Percentiles rank a stretch among this genome's conserved stretches.
Evolutionary conservation across 2,888 invertebrate genomes (phyloP).

Genomic region (Sclerodermus sp.): DNA sequence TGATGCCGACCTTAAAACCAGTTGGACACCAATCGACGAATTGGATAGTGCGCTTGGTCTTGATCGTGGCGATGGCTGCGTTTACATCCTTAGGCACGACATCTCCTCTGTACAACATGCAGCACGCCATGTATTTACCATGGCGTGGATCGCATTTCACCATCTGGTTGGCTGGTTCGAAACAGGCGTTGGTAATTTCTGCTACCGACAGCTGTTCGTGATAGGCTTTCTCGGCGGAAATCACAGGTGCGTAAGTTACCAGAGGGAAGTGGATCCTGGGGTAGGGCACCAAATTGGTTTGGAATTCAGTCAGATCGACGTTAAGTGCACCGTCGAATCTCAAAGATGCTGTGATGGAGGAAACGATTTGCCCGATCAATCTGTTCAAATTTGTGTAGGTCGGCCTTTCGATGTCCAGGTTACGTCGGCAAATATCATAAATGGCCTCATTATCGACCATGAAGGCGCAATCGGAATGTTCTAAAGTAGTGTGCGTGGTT

Average conservation of each 20-base stretch:
- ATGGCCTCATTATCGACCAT: conserved; percentile 93
- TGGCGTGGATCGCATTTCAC: conserved; percentile 91
- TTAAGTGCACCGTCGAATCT: conserved; percentile 88
- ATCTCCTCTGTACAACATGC: conserved; percentile 93
- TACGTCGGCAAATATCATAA: conserved; percentile 91
- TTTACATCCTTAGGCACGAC: conserved; percentile 95
- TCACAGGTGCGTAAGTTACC: conserved; percentile 89
- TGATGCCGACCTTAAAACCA: conserved; percentile 82
- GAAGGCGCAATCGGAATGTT: conserved; percentile 89
- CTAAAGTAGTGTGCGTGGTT: conserved; percentile 93
- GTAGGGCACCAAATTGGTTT: conserved; percentile 92
- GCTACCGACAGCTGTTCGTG: conserved; percentile 90
- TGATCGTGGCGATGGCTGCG: conserved; percentile 94
- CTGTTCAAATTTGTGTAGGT: conserved; percentile 96
- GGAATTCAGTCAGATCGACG: conserved; percentile 87
- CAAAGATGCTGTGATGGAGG: conserved; percentile 89
- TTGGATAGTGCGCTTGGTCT: conserved; percentile 92
- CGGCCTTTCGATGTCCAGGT: conserved; percentile 92
- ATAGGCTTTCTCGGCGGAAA: conserved; percentile 92
- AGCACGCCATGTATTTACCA: conserved; percentile 95
- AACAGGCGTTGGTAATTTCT: conserved; percentile 94
- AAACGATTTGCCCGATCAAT: conserved; percentile 93
- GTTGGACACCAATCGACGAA: conserved; percentile 92
- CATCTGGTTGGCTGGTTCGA: conserved; percentile 96
- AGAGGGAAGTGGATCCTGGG: conserved; percentile 96